Evolutionary conservation across 2,888 invertebrate genomes (phyloP), one percentile per base, ranked within the genome.

Genomic region (Amorpha juglandis): DNA sequence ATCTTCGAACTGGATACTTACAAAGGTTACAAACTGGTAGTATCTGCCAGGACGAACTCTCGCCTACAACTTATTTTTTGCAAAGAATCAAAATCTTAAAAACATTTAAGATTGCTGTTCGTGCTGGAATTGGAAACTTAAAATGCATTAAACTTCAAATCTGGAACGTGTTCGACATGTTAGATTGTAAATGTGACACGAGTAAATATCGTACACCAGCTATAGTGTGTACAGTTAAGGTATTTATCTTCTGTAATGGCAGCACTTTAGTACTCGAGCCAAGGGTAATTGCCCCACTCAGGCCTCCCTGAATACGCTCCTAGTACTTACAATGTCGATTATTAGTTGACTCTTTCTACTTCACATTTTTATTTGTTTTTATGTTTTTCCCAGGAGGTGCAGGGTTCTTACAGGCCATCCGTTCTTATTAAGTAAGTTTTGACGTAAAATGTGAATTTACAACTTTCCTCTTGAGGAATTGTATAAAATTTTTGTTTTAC

Each of bases 241-340:
- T 50, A 50, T 50, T 50, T 48, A 12, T 16, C 6, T 50, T 16
- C 19, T 9, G 50, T 50, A 50, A 9, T 50, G 9, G 45, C 12
- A 19, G 50, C 50, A 50, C 50, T 50, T 19, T 50, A 2, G 50
- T 2, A 9, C 50, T 19, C 11, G 8, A 19, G 50, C 19, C n/a
- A 16, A 8, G 9, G 16, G 38, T 55, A n/a, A 53, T 55, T 35
- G 16, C 35, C 12, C 12, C 42, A 50, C 42, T 58, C 58, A 58
- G 11, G 19, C 11, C 38, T 12, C 38, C 19, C 42, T 58, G 12
- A 58, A 58, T 58, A 58, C 38, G 6, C 38, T 16, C 19, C 38
- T 58, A 19, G 58, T 19, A 42, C 38, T 42, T 55, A 55, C 35
- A 38, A 42, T 58, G 58, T 12, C 58, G 42, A 58, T 58, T 19